Evolutionary conservation across 2,113 vertebrate genomes (phyloP), one percentile per base, ranked within the genome.

Genomic region (Calonectris borealis): DNA sequence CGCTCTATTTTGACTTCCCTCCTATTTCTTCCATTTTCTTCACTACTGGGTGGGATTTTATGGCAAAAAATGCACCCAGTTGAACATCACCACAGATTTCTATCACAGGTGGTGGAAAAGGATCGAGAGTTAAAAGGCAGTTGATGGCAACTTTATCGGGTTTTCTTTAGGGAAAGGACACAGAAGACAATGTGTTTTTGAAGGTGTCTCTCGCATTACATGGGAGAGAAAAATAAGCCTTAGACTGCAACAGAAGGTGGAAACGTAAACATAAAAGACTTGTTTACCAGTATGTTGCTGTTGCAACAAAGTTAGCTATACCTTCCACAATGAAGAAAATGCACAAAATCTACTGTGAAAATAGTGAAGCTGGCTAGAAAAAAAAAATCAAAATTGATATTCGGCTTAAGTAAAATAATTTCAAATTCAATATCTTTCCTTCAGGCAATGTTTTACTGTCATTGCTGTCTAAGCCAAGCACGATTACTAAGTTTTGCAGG

Each of bases 1-100:
- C 7, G 3, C 54, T 78, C 26, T 85, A 2, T 79, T 95, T 93
- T 87, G 29, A 66, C 42, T 86, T 85, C 10, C 10, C n/a, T 84
- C 20, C n/a, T 51, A 10, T 87, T 91, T 91, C 62, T 79, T 94
- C 51, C 36, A 51, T 85, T 95, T 94, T 77, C 58, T 86, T 94
- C 24, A 29, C 31, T 75, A 42, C 60, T 66, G 26, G 8, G 7
- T 70, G 49, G 46, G 49, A 76, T 93, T 83, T 91, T 73, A 62
- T 58, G 42, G 19, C 68, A 88, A 65, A 75, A 97, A 77, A 89
- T 42, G 17, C 10, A n/a, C 36, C 14, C 44, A 40, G 26, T 7
- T 55, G n/a, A 81, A 61, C 57, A 77, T 80, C 70, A 64, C 38
- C 54, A 69, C 52, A 65, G 46, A 72, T 84, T 57, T 44, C 48